Base-by-base conservation (phyloP, 2,113 vertebrate genomes). In the Neogale vison region DNA sequence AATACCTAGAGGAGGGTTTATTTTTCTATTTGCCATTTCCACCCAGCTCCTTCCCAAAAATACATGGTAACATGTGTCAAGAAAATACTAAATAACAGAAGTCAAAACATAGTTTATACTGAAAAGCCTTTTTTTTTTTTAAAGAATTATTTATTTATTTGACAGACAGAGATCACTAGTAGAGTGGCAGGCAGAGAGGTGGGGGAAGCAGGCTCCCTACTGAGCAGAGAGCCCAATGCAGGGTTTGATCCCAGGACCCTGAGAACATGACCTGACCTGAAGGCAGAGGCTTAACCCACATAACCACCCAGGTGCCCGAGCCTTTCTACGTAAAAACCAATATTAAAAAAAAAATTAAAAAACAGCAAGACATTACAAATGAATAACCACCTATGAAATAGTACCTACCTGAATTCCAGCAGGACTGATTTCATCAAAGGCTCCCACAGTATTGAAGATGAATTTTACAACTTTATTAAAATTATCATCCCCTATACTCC, bases 401-500 rank as follows among this genome's bases (percentile, higher is more conserved):
- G 76, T 39, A 97, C 98, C 36, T 90, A 99, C 99, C 99, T 99
- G 99, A 98, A 99, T 99, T 95, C 99, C 99, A 9, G 98, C 98
- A 77, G 99, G 99, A 86, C 99, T 99, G 65, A 99, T 96, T 71
- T 99, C 97, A 55, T 99, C 99, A 93, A 99, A 99, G 85, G 99
- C 99, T 39, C 99, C 99, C 95, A 99, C 99, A 52, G 99, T 99
- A 82, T 98, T 98, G 86, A 99, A 99, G 97, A 99, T 98, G 93
- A 99, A 99, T 97, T 99, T 99, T 71, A 99, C 98, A 31, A 99
- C 99, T 99, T 99, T 99, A 96, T 98, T 98, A 98, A 99, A 99
- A 98, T 99, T 99, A 83, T 99, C 99, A 97, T 99, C 99, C 3
- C 99, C 99, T 80, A 99, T 99, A 98, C 99, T 99, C 99, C 99